Evolutionary conservation across 2,113 vertebrate species (phyloP).

Genomic region (Cavia porcellus): DNA sequence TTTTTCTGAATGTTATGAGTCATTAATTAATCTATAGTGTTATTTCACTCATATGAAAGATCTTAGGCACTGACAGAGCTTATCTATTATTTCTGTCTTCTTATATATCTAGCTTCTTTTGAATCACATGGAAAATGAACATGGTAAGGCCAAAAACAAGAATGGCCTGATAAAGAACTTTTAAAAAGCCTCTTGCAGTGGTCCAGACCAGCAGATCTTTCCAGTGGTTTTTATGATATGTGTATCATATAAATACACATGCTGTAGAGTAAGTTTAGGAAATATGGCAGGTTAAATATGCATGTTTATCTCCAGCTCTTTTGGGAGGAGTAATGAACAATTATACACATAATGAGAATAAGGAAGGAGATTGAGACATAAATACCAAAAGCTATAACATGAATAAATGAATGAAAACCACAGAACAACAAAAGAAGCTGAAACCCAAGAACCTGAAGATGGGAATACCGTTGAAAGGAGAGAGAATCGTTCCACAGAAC

Average conservation of each 20-base stretch:
- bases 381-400: background rate
- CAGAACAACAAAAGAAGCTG: background rate
- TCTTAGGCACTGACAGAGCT: background rate
- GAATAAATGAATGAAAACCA: background rate
- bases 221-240: background rate
- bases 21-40: constrained; percentile 1
- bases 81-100: background rate
- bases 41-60: background rate
- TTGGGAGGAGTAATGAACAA: background rate
- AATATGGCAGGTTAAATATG: background rate
- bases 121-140: background rate
- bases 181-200: background rate
- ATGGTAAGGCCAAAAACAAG: background rate
- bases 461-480: background rate
- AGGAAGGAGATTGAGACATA: background rate
- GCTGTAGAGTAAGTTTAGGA: background rate
- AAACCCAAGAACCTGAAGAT: background rate
- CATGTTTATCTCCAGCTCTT: background rate
- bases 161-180: background rate
- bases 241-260: background rate
- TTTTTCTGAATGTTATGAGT: background rate
- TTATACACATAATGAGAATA: background rate
- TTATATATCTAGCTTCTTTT: constrained; percentile 26
- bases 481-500: background rate
- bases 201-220: background rate